Evolutionary conservation across 2,113 vertebrate species (phyloP).

Genomic region (Aleadryas rufinucha): DNA sequence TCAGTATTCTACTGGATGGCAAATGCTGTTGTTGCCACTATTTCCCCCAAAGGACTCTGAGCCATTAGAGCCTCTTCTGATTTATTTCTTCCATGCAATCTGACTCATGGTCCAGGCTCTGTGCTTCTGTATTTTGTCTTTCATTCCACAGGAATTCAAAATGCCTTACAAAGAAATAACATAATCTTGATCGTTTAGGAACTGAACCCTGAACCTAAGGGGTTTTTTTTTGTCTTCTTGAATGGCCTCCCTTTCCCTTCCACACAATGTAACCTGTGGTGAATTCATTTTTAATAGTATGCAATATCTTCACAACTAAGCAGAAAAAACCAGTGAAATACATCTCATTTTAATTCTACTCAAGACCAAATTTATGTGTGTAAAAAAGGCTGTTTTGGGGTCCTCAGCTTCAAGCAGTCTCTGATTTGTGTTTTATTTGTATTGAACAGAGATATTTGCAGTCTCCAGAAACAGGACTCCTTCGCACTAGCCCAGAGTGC

Average conservation of each 20-base stretch:
- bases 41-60: neutral
- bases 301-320: neutral
- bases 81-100: neutral
- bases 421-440: neutral
- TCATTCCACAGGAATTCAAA: neutral
- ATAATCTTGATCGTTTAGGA: neutral
- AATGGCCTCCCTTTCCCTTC: neutral
- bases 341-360: neutral
- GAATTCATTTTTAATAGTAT: neutral
- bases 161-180: neutral
- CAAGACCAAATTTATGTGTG: neutral
- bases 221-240: neutral
- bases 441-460: neutral
- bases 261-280: neutral
- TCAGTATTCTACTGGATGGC: neutral
- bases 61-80: neutral
- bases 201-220: neutral
- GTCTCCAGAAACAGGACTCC: neutral
- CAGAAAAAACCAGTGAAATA: neutral
- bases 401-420: neutral
- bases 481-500: neutral
- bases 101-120: neutral
- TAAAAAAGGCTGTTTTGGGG: neutral
- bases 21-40: neutral
- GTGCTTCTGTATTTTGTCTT: neutral